Conservation (phyloP, 2,113 vertebrate genomes). For the Paradoxurus hermaphroditus region DNA sequence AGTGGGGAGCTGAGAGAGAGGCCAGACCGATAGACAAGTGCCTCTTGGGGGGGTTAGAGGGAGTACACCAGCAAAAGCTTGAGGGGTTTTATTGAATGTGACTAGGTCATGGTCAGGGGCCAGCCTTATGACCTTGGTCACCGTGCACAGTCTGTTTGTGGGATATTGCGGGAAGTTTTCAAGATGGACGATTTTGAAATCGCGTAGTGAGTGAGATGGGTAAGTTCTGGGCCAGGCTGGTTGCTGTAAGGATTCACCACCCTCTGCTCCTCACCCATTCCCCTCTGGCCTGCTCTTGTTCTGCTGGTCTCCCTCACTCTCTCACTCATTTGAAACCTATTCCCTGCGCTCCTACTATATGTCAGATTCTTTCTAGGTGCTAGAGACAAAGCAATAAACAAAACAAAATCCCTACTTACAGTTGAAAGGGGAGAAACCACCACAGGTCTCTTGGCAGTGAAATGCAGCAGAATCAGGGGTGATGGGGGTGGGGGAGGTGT, state of each 20-base stretch:
- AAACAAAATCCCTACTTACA: background rate
- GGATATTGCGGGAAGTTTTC: background rate
- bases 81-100: background rate
- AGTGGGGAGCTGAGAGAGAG: background rate
- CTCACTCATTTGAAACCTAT: background rate
- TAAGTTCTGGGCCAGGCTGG: background rate
- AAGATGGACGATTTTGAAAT: background rate
- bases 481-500: no score
- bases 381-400: background rate
- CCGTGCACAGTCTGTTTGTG: background rate
- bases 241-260: background rate
- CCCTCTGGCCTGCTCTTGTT: background rate
- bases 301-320: background rate
- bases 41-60: background rate
- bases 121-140: background rate
- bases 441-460: rapidly evolving
- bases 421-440: background rate
- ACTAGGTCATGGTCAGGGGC: background rate
- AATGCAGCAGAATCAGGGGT: background rate
- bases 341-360: no score
- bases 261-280: background rate
- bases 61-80: no score
- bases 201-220: background rate
- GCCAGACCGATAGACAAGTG: background rate
- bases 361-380: background rate